Evolutionary conservation across 2,888 invertebrate genomes (phyloP).

Genomic region (Podabrus alpinus): DNA sequence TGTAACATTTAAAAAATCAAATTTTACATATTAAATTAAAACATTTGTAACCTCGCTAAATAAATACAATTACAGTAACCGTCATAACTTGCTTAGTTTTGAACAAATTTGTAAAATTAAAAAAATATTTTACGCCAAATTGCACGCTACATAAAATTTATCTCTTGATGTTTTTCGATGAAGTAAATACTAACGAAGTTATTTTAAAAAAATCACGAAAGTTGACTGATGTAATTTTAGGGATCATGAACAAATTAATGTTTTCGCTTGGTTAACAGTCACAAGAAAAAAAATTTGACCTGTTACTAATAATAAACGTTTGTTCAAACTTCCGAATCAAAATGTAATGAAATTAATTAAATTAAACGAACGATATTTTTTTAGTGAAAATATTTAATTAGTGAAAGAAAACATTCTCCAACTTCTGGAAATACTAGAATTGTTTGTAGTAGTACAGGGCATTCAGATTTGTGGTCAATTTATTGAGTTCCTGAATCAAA

Average conservation of each 20-base stretch:
- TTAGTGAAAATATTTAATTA: neutral
- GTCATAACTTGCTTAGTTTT: neutral
- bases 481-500: slow-evolving; percentile 23
- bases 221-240: neutral
- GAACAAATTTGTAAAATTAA: neutral
- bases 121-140: neutral
- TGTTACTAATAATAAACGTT: neutral
- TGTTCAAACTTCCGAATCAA: neutral
- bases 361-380: neutral
- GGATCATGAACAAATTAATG: no score
- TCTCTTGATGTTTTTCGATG: neutral
- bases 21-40: neutral
- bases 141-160: neutral
- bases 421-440: neutral
- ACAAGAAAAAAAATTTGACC: neutral
- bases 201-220: neutral
- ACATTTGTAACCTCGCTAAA: neutral
- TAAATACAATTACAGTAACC: neutral
- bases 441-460: neutral
- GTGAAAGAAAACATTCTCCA: neutral
- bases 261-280: neutral
- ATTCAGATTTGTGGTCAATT: slow-evolving; percentile 20
- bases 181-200: neutral
- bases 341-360: neutral
- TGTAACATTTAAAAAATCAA: neutral